These are phyloP conservation scores for Daboia siamensis DNA, from an alignment of 2,113 vertebrate species.

Conservation along the genomic window DNA sequence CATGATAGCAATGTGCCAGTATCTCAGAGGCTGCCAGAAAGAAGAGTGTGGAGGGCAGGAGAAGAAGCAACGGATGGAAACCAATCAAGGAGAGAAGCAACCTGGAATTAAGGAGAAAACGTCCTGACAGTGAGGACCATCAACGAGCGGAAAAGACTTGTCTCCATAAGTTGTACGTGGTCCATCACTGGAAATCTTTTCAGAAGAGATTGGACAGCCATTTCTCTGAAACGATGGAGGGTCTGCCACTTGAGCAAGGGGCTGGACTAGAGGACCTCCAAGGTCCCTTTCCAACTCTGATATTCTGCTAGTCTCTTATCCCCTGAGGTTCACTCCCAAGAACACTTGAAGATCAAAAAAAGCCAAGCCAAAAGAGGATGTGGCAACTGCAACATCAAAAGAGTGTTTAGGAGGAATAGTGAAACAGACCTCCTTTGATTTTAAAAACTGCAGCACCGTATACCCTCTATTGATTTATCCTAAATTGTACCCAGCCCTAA, in stretches of 20 bases:
- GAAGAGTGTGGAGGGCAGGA: too few species aligned
- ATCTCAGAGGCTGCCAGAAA: too few species aligned
- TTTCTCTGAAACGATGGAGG: too few species aligned
- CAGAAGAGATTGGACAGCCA: too few species aligned
- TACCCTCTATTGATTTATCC: neutral
- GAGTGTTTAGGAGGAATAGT: neutral
- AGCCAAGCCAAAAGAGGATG: neutral
- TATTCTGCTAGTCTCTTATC: neutral
- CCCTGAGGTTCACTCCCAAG: neutral
- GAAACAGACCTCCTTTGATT: neutral
- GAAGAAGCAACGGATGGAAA: too few species aligned
- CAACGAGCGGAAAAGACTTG: too few species aligned
- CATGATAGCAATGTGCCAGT: too few species aligned
- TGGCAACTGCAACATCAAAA: neutral
- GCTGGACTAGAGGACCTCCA: neutral
- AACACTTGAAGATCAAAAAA: neutral
- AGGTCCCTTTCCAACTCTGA: neutral
- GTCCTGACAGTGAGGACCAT: too few species aligned
- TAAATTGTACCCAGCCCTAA: neutral
- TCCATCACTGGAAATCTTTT: too few species aligned
- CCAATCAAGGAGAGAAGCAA: too few species aligned
- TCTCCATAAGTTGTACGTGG: too few species aligned
- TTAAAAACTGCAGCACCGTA: neutral
- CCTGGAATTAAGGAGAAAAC: too few species aligned
- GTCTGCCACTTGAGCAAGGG: neutral